Evolutionary conservation across 2,797 vertebrate species (phyloP), one percentile per base, ranked within the genome.

Genomic region (Sciaenops ocellatus): DNA sequence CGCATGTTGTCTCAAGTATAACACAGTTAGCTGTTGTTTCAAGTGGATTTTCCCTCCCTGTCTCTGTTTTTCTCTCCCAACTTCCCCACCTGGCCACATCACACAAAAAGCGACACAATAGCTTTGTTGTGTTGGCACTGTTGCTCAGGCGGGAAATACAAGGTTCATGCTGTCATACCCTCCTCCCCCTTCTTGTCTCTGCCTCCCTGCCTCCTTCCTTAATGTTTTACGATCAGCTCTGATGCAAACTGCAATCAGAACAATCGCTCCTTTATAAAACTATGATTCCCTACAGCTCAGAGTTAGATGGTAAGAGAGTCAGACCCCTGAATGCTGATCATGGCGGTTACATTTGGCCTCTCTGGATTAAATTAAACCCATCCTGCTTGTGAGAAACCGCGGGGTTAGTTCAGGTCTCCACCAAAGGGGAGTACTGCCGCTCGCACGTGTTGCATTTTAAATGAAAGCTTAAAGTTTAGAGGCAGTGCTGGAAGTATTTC

Each of bases 41-140:
- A 67, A 65, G 72, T 66, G 42, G 55, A 74, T 74, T 79, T 76
- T 55, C 79, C 76, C 71, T 73, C 60, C 73, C 51, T 41, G 42
- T 66, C 60, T 79, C 67, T 55, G 54, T 54, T 30, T 54, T 60
- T 54, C 38, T 46, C 63, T 24, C 38, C 30, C 0, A 38, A 7
- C 69, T 34, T 72, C 65, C 64, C 72, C 73, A 84, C 82, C 66
- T 83, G 80, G 85, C 69, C 67, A 82, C 61, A 84, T 86, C 88
- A 84, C 78, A 84, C 78, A 62, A 50, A 63, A 42, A 82, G 57
- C 61, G 80, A 80, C 76, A 92, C 88, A 92, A 91, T 89, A 70
- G 84, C 26, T 72, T 82, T 88, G 79, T 85, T 92, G 85, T 91
- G 86, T 47, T 60, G 85, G 80, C 44, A 38, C 69, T 70, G 51